A percentile compares a stretch with the other conserved stretches of the same genome.
Evolutionary conservation across 2,113 vertebrate species (phyloP).

Genomic region (Typhlomys cinereus): DNA sequence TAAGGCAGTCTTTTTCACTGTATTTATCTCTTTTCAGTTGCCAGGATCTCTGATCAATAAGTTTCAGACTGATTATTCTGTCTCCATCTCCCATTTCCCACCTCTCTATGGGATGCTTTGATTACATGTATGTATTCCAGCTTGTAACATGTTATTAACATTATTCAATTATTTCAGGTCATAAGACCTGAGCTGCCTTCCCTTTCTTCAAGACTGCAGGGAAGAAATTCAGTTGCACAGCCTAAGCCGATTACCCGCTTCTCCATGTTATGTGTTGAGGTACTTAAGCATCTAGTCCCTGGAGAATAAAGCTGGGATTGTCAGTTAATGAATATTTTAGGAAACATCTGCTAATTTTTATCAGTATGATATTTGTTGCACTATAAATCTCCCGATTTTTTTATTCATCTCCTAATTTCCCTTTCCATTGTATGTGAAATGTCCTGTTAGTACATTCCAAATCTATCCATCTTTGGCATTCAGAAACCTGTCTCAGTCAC

Average conservation of each 20-base stretch:
- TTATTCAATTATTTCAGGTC: too few relatives aligned
- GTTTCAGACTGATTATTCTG: too few relatives aligned
- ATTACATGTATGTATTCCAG: too few relatives aligned
- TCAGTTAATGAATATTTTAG: conserved; percentile 79
- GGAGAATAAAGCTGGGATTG: neutral
- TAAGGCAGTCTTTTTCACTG: too few relatives aligned
- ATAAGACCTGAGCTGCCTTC: too few relatives aligned
- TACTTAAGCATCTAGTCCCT: too few relatives aligned
- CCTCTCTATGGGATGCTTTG: too few relatives aligned
- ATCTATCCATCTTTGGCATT: neutral
- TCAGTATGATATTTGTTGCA: conserved; percentile 75
- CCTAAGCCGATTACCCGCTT: conserved; percentile 83
- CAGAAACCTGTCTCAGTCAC: neutral
- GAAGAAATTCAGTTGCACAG: conserved; percentile 89
- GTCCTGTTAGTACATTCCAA: conserved; percentile 54
- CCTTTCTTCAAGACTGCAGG: too few relatives aligned
- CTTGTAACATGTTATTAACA: too few relatives aligned
- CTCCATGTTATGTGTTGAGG: neutral
- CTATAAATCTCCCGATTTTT: conserved; percentile 80
- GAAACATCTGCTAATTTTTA: conserved; percentile 75
- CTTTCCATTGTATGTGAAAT: conserved; percentile 1
- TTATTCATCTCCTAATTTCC: conserved; percentile 36
- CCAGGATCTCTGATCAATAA: too few relatives aligned
- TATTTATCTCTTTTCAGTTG: too few relatives aligned
- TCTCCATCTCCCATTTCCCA: too few relatives aligned